Base-by-base conservation (phyloP, 2,888 invertebrate genomes). In the Coronaproctus castanopsis region DNA sequence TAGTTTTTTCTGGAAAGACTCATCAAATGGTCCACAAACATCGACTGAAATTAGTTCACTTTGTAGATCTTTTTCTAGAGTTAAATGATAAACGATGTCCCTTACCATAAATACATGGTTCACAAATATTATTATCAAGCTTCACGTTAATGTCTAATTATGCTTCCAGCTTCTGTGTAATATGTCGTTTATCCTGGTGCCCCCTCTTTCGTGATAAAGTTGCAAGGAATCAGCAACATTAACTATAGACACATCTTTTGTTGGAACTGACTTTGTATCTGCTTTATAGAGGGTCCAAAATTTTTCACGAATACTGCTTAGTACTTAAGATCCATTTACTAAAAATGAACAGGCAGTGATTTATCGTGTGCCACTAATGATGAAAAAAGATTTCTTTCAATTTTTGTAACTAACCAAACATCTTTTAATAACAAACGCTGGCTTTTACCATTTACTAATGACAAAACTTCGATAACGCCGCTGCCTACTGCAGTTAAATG, bases 111-210 rank as follows among this genome's bases (percentile, higher is more conserved):
- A 67, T 60, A 57, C 68, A 68, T 3, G 66, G 62, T 55, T 69
- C 67, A 62, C 66, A 67, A 20, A 66, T n/a, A 53, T 68, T 63
- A 24, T 54, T 63, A 23, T 63, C 62, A 54, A 65, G 14, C 24
- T 65, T 64, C 1, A 68, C 67, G 10, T 61, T 62, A 24, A 68
- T 68, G 19, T 64, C 62, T 18, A 67, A 60, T 22, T 69, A 63
- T 61, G 36, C 63, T 56, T 68, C 57, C 3, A 69, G 62, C 63
- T 64, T 63, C 14, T 61, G 61, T 64, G 63, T 67, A 19, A 70
- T 66, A 59, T 69, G 65, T 1, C 63, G 64, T 59, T 68, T 69
- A 59, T 68, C 66, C 58, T 68, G 68, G 58, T 69, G 70, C n/a
- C 68, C 68, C 65, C 68, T 59, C 68, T 66, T 62, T 67, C 67